phyloP scores from a whole-genome alignment of 2,797 vertebrate species.

The Lagothrix lagotricha region DNA sequence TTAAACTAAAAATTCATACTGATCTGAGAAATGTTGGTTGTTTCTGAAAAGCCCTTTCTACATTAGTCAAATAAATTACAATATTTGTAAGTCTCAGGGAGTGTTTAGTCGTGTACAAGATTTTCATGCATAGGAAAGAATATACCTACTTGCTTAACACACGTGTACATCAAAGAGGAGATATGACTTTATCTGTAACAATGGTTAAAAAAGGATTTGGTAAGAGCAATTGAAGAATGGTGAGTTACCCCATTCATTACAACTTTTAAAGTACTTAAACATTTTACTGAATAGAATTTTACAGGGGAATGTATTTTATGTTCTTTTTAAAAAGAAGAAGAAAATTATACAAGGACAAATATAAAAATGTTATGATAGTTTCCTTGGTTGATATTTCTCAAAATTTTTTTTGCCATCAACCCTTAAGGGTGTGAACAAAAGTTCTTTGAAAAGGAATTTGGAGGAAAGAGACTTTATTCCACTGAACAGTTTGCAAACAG shows the following conservation, averaged over 20 bases:
- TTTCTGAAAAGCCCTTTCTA: constrained; percentile 37
- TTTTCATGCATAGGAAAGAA: constrained; percentile 7
- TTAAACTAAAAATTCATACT: background rate
- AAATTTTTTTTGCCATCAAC: background rate
- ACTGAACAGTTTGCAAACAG: background rate
- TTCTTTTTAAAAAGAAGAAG: constrained; percentile 29
- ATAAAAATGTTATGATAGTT: constrained; percentile 1
- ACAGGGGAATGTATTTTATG: background rate
- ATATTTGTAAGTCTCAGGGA: background rate
- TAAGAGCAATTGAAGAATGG: constrained; percentile 27
- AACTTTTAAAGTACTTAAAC: constrained; percentile 34
- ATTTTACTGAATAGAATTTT: constrained; percentile 18
- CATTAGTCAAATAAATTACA: constrained; percentile 4
- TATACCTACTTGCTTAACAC: constrained; percentile 3
- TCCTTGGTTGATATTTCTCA: background rate
- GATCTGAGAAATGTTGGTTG: constrained; percentile 9
- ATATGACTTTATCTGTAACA: constrained; percentile 7
- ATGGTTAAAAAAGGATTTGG: constrained; percentile 35
- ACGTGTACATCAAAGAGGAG: background rate
- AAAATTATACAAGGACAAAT: constrained; percentile 22
- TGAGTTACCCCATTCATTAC: background rate
- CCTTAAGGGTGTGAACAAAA: background rate
- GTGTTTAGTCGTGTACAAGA: background rate
- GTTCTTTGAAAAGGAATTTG: background rate
- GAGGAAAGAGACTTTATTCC: background rate